Conservation (phyloP, 2,888 invertebrate genomes). For the Pollenia angustigena region DNA sequence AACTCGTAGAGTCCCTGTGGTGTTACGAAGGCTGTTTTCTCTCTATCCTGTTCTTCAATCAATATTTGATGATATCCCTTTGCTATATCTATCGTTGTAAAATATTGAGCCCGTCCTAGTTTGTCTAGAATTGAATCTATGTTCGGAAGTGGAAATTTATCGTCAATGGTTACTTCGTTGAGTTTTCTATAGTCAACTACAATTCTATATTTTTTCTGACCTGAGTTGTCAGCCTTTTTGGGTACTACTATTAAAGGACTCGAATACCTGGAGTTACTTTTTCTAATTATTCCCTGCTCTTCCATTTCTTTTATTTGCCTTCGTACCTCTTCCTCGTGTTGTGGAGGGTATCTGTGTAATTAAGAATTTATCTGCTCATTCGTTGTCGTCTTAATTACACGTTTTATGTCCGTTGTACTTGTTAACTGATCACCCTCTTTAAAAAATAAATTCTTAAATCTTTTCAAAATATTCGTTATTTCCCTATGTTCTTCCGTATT, state of each 20-base stretch:
- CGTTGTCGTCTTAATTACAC: slow-evolving; percentile 42
- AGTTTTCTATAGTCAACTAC: slow-evolving; percentile 47
- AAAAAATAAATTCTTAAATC: slow-evolving; percentile 31
- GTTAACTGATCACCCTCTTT: slow-evolving; percentile 38
- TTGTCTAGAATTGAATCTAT: slow-evolving; percentile 42
- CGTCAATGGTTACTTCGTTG: slow-evolving; percentile 17
- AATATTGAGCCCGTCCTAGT: slow-evolving; percentile 26
- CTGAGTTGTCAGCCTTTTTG: slow-evolving; percentile 21
- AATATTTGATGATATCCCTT: slow-evolving; percentile 33
- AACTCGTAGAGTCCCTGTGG: slow-evolving; percentile 35
- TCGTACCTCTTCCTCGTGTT: slow-evolving; percentile 46
- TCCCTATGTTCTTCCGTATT: slow-evolving; percentile 41
- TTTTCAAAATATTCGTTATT: slow-evolving; percentile 30
- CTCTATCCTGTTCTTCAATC: slow-evolving; percentile 14
- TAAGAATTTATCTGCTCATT: slow-evolving; percentile 56
- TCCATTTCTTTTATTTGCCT: slow-evolving; percentile 58
- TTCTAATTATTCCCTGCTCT: slow-evolving; percentile 27
- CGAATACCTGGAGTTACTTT: slow-evolving; percentile 45
- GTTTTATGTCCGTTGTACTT: slow-evolving; percentile 20
- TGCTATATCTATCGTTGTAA: slow-evolving; percentile 14
- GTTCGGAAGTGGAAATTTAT: slow-evolving; percentile 40
- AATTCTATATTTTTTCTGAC: slow-evolving; percentile 40
- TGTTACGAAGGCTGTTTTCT: slow-evolving; percentile 28
- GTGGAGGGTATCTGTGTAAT: slow-evolving; percentile 57
- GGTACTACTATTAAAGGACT: slow-evolving; percentile 57